Evolutionary conservation across 2,888 invertebrate genomes (phyloP).

Genomic region (Chloroclysta siterata): DNA sequence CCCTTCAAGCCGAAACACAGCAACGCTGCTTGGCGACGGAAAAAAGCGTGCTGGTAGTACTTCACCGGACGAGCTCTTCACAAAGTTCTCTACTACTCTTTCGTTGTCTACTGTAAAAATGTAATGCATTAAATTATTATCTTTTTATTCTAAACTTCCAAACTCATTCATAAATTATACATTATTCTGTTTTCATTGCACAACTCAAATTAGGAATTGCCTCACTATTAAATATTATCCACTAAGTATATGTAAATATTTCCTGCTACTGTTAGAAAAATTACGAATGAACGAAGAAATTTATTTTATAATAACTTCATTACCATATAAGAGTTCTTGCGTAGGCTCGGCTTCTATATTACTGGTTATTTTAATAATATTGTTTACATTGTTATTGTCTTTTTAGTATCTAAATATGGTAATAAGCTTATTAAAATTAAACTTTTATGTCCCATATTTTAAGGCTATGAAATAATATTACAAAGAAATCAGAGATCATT

Average conservation of each 20-base stretch:
- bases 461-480: not conserved
- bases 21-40: no score
- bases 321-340: conserved; percentile 65
- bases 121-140: conserved; percentile 11
- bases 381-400: conserved; percentile 46
- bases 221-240: conserved; percentile 77
- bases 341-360: conserved; percentile 53
- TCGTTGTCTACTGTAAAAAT: not conserved
- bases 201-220: conserved; percentile 41
- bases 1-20: no score
- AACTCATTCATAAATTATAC: conserved; percentile 56
- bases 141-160: conserved; percentile 24
- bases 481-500: not conserved
- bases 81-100: no score
- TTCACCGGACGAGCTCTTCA: no score
- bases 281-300: conserved; percentile 59
- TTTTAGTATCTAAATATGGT: conserved; percentile 39
- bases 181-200: conserved; percentile 43
- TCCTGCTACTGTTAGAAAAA: conserved; percentile 76
- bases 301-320: conserved; percentile 71
- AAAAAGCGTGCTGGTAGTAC: no score
- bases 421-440: conserved; percentile 38
- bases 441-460: conserved; percentile 23
- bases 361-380: conserved; percentile 45
- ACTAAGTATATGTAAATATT: conserved; percentile 72